phyloP scores from a whole-genome alignment of 2,888 invertebrate species.

The Zelleria hepariella region DNA sequence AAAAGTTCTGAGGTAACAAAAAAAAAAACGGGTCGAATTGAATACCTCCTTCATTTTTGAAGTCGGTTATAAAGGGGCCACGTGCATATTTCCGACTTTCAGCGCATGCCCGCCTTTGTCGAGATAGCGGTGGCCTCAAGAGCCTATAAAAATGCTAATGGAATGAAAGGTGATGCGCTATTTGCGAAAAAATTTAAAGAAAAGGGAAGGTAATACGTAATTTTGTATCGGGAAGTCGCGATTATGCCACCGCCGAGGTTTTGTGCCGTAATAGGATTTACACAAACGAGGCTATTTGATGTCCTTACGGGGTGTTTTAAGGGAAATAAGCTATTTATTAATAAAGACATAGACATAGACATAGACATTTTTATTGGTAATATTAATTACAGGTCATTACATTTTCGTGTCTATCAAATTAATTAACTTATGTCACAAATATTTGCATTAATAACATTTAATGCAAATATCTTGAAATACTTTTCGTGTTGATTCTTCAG shows the following conservation, averaged over 20 bases:
- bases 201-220: constrained; percentile 9
- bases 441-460: too few species aligned
- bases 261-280: background rate
- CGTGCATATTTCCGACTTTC: constrained; percentile 20
- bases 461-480: too few species aligned
- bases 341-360: too few species aligned
- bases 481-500: too few species aligned
- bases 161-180: constrained; percentile 33
- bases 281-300: background rate
- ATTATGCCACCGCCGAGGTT: background rate
- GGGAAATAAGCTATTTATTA: too few species aligned
- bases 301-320: too few species aligned
- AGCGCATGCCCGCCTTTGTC: constrained; percentile 23
- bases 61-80: background rate
- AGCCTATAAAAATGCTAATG: constrained; percentile 55
- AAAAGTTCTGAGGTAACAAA: background rate
- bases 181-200: constrained; percentile 27
- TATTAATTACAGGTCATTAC: too few species aligned
- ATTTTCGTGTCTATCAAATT: too few species aligned
- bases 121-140: constrained; percentile 36
- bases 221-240: constrained; percentile 1
- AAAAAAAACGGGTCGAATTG: background rate
- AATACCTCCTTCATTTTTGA: background rate
- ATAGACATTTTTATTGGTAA: too few species aligned
- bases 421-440: too few species aligned